phyloP scores from a whole-genome alignment of 2,113 vertebrate genomes.

The Cynoglossus semilaevis region DNA sequence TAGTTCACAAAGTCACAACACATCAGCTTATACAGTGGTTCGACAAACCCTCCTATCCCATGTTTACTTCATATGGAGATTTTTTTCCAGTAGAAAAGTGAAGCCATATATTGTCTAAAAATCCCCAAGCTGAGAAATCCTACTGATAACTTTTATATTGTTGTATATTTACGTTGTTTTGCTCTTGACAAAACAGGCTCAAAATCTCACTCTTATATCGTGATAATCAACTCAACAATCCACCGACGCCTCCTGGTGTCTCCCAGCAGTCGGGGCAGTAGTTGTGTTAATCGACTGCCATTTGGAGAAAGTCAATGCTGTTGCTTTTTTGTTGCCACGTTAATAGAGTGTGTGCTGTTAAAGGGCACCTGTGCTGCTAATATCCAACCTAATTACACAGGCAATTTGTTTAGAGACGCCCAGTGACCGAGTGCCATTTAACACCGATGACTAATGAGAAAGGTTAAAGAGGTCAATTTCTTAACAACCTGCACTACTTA shows the following conservation, averaged over 20 bases:
- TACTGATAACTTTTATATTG: no score
- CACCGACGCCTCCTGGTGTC: not conserved
- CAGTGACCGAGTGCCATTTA: constrained; percentile 43
- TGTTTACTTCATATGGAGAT: no score
- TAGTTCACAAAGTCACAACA: no score
- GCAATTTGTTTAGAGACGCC: constrained; percentile 34
- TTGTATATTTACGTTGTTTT: no score
- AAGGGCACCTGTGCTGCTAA: constrained; percentile 47
- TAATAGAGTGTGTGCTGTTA: constrained; percentile 60
- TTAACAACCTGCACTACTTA: constrained; percentile 41
- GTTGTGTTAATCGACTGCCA: constrained; percentile 64
- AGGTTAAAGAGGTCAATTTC: constrained; percentile 59
- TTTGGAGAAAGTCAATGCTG: constrained; percentile 72
- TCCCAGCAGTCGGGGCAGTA: constrained; percentile 4
- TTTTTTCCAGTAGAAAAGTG: no score
- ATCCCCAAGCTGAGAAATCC: no score
- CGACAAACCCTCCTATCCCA: no score
- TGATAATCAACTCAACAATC: no score
- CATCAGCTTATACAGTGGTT: no score
- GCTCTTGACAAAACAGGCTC: no score
- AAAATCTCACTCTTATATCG: no score
- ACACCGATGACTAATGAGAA: constrained; percentile 52
- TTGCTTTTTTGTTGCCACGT: constrained; percentile 70
- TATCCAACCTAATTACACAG: constrained; percentile 44
- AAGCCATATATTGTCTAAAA: no score